These are phyloP conservation scores for Genyomyrus donnyi DNA, from an alignment of 2,113 vertebrate species.

Conservation along the genomic window DNA sequence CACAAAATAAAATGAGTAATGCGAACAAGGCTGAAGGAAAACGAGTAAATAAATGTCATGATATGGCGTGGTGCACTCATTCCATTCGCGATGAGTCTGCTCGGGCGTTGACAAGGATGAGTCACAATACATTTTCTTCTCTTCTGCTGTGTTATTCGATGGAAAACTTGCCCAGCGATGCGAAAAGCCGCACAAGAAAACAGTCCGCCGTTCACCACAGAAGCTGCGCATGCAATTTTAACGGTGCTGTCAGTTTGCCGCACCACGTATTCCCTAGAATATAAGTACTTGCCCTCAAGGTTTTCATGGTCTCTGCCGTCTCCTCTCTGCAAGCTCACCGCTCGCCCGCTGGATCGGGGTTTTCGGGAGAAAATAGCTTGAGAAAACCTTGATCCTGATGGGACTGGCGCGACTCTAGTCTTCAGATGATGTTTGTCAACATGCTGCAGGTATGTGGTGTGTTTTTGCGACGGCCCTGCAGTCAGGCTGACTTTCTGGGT, in stretches of 20 bases:
- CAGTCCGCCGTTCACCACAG: conserved; percentile 35
- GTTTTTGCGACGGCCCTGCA: not conserved
- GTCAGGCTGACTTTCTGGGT: not conserved
- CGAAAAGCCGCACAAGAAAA: conserved; percentile 42
- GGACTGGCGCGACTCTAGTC: not conserved
- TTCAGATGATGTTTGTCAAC: not conserved
- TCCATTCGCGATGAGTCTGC: not conserved
- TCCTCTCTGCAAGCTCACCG: conserved; percentile 32
- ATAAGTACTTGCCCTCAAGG: conserved; percentile 27
- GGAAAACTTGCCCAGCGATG: conserved; percentile 28
- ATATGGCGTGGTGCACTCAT: not conserved
- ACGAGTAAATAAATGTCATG: not conserved
- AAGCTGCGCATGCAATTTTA: conserved; percentile 44
- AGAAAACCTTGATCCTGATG: not conserved
- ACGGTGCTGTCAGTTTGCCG: conserved; percentile 37
- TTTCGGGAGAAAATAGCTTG: conserved; percentile 6
- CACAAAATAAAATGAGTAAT: not conserved
- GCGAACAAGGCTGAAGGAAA: not conserved
- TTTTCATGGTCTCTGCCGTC: conserved; percentile 33
- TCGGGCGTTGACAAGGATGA: not conserved
- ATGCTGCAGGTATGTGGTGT: not conserved
- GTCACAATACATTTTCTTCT: not conserved
- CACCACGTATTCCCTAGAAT: conserved; percentile 31
- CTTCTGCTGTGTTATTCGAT: conserved; percentile 7
- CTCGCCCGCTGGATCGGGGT: conserved; percentile 18